phyloP scores from a whole-genome alignment of 2,888 invertebrate genomes.

The Elmis aenea region DNA sequence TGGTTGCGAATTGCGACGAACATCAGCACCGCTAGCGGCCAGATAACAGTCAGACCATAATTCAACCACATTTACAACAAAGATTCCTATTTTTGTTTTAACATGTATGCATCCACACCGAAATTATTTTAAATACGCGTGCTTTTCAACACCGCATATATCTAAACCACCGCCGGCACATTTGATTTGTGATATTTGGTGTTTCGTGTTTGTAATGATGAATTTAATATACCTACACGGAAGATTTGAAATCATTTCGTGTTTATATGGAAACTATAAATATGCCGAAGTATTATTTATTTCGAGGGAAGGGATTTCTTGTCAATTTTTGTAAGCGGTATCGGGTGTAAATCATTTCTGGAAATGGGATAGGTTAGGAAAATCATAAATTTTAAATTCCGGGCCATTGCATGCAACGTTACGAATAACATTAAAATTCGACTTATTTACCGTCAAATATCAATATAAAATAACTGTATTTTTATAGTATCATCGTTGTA shows the following conservation, averaged over 20 bases:
- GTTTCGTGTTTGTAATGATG: too few relatives aligned
- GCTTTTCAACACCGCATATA: too few relatives aligned
- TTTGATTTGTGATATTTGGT: too few relatives aligned
- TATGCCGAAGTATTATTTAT: slow-evolving; percentile 41
- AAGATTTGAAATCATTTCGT: slow-evolving; percentile 33
- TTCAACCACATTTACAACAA: slow-evolving; percentile 19
- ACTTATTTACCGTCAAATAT: too few relatives aligned
- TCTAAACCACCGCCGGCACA: too few relatives aligned
- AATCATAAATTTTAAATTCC: slow-evolving; percentile 23
- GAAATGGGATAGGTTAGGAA: slow-evolving; percentile 27
- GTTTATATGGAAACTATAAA: slow-evolving; percentile 42
- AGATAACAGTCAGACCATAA: slow-evolving; percentile 21
- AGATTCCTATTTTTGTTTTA: slow-evolving; percentile 17
- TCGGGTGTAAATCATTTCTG: slow-evolving; percentile 35
- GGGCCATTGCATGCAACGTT: slow-evolving; percentile 4
- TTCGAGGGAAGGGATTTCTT: slow-evolving; percentile 37
- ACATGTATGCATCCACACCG: slow-evolving; percentile 8
- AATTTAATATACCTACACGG: neutral
- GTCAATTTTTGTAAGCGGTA: slow-evolving; percentile 39
- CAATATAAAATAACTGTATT: too few relatives aligned
- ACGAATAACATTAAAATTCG: too few relatives aligned
- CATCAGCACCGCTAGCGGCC: slow-evolving; percentile 22
- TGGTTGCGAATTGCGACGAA: slow-evolving; percentile 22
- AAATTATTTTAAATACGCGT: slow-evolving; percentile 20
- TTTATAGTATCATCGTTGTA: too few relatives aligned